phyloP scores from a whole-genome alignment of 2,888 invertebrate genomes.

The Apotomis turbidana region DNA sequence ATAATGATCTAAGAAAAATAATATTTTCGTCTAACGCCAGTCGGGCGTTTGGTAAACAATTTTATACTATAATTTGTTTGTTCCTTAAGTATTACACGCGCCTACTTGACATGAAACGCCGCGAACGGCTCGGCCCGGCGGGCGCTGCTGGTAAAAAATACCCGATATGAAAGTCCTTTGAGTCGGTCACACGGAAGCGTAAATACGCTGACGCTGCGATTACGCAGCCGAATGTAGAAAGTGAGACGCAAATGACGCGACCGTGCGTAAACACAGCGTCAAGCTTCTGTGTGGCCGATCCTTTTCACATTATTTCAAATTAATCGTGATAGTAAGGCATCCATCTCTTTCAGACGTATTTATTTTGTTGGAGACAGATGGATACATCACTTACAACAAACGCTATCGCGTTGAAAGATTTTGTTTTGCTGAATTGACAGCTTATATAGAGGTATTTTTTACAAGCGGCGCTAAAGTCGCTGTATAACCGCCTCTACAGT shows the following conservation, averaged over 20 bases:
- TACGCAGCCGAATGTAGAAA: too few species aligned
- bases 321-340: background rate
- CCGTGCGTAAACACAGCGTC: too few species aligned
- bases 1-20: slow-evolving; percentile 84
- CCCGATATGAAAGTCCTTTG: background rate
- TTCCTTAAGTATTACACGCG: slow-evolving; percentile 70
- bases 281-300: too few species aligned
- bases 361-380: background rate
- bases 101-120: slow-evolving; percentile 64
- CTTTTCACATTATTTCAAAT: background rate
- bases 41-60: slow-evolving; percentile 78
- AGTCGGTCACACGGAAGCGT: too few species aligned
- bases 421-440: background rate
- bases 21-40: slow-evolving; percentile 81
- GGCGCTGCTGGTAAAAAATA: slow-evolving; percentile 5
- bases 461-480: slow-evolving; percentile 2
- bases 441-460: background rate
- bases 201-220: too few species aligned
- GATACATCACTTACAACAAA: background rate
- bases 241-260: too few species aligned
- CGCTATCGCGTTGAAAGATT: background rate
- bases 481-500: slow-evolving; percentile 40
- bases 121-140: slow-evolving; percentile 49
- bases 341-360: background rate
- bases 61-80: slow-evolving; percentile 82